Conservation (phyloP, 1,140 invertebrate species). For the Anastrepha ludens region DNA sequence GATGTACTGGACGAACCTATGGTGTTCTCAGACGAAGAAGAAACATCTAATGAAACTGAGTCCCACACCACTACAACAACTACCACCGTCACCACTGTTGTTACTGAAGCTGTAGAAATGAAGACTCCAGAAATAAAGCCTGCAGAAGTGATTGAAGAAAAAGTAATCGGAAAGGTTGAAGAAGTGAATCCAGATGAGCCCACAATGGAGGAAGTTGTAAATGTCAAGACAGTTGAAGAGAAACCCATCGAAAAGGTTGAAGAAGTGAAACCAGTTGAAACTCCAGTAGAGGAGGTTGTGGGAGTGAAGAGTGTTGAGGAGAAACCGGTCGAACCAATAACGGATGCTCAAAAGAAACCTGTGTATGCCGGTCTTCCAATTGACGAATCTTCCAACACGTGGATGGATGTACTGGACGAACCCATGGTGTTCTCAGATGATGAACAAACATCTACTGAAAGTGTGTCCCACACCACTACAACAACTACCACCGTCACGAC, state of each 20-base stretch:
- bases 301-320: too few relatives aligned
- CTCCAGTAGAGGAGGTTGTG: too few relatives aligned
- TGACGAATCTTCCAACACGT: conserved; percentile 74
- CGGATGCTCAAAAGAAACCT: conserved; percentile 60
- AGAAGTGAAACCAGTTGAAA: too few relatives aligned
- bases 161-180: too few relatives aligned
- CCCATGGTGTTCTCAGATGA: conserved; percentile 59
- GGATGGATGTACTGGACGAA: conserved; percentile 76
- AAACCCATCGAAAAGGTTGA: too few relatives aligned
- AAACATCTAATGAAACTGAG: not conserved
- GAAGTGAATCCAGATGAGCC: too few relatives aligned
- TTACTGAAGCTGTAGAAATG: not conserved
- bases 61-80: not conserved
- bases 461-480: not conserved
- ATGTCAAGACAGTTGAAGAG: too few relatives aligned
- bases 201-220: too few relatives aligned
- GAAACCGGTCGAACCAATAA: conserved; percentile 63
- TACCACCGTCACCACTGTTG: not conserved
- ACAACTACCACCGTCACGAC: not conserved
- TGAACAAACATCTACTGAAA: not conserved
- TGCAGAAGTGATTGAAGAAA: too few relatives aligned
- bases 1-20: conserved; percentile 76
- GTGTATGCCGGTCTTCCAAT: conserved; percentile 74
- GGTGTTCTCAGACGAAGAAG: conserved; percentile 74
- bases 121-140: too few relatives aligned